Conservation (phyloP, 1,140 invertebrate genomes). For the Mactra quadrangularis region DNA sequence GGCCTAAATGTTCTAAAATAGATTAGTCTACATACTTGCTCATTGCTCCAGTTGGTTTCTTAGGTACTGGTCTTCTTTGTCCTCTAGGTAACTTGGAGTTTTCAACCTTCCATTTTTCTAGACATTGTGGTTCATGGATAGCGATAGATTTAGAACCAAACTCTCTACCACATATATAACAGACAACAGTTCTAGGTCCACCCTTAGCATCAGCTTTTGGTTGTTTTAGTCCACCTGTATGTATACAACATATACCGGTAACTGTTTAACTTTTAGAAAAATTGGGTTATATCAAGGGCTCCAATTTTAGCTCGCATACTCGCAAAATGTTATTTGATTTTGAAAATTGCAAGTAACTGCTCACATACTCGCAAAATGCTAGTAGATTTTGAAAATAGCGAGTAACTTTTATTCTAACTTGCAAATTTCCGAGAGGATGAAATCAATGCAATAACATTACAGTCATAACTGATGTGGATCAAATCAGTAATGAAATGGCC, state of each 20-base stretch:
- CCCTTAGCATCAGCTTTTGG: conserved; percentile 28
- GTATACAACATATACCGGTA: not conserved
- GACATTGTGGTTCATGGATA: conserved; percentile 91
- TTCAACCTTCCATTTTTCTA: conserved; percentile 90
- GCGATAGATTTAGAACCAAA: conserved; percentile 86
- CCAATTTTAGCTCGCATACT: not conserved
- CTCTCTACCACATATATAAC: conserved; percentile 84
- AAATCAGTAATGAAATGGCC: no score
- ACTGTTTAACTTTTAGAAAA: no score
- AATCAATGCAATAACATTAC: no score
- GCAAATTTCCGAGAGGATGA: no score
- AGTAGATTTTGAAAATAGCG: no score
- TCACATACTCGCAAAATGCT: no score
- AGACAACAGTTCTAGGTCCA: conserved; percentile 75
- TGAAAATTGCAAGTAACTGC: no score
- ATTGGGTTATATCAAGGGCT: no score
- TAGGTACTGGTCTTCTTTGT: conserved; percentile 86
- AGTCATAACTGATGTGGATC: no score
- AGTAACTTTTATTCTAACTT: no score
- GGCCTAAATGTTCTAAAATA: no score
- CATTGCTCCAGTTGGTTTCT: conserved; percentile 85
- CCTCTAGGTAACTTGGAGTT: conserved; percentile 87
- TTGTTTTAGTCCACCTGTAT: conserved; percentile 38
- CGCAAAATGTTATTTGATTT: no score
- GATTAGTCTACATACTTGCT: conserved; percentile 66